These are phyloP conservation scores for Tillus elongatus DNA, from an alignment of 2,888 invertebrate genomes.

Conservation along the genomic window DNA sequence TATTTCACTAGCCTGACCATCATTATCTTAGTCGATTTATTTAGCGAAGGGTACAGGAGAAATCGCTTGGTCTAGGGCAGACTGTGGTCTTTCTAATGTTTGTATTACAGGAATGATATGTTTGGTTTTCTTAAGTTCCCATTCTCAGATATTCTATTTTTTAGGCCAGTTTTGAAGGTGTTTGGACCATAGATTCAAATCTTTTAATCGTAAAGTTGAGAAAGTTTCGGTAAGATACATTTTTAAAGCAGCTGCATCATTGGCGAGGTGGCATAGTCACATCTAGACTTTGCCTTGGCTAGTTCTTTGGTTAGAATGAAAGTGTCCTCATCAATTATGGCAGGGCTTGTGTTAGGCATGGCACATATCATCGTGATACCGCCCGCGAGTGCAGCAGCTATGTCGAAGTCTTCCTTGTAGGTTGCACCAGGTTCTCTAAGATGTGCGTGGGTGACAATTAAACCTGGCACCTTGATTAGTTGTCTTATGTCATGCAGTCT, in stretches of 20 bases:
- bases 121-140: conserved; percentile 46
- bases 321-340: conserved; percentile 75
- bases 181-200: conserved; percentile 83
- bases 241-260: conserved; percentile 79
- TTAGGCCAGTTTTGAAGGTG: conserved; percentile 93
- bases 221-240: conserved; percentile 99
- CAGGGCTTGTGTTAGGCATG: conserved; percentile 97
- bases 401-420: conserved; percentile 93
- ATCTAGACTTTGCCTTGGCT: conserved; percentile 75
- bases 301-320: conserved; percentile 73
- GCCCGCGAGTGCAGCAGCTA: conserved; percentile 69
- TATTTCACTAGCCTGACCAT: conserved; percentile 47
- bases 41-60: conserved; percentile 30
- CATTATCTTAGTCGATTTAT: conserved; percentile 36
- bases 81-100: conserved; percentile 22
- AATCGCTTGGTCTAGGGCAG: conserved; percentile 46
- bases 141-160: conserved; percentile 71
- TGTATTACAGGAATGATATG: background rate
- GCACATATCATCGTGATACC: conserved; percentile 84
- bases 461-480: conserved; percentile 85
- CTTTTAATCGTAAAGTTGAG: conserved; percentile 78
- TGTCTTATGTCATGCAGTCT: conserved; percentile 93
- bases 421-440: conserved; percentile 95
- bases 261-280: conserved; percentile 92
- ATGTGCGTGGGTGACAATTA: conserved; percentile 97